Base-by-base conservation (phyloP, 2,797 vertebrate species). In the Syngnathus acus region DNA sequence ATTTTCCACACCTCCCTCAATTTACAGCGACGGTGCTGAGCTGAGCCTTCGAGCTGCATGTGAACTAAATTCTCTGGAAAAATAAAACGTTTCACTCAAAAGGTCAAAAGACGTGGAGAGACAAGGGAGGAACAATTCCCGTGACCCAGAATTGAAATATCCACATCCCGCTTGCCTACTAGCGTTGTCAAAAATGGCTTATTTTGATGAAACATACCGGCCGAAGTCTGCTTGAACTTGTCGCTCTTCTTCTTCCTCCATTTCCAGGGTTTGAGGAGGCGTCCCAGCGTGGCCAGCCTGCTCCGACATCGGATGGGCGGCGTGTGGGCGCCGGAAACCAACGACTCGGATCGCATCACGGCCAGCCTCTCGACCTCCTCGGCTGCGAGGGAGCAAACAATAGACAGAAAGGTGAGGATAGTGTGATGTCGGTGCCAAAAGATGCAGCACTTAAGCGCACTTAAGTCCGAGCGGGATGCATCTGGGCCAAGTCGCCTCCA, bases 241-340 rank as follows among this genome's bases (percentile, higher is more conserved):
- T 99, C 96, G 0, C 96, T 99, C 92, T 98, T 98, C 92, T 96
- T 98, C 94, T 98, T 99, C 87, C 96, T 94, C 97, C 97, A 99
- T 75, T 98, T 98, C 97, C 97, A 99, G 43, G 97, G 97, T 79
- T 98, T 99, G 87, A 99, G 97, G 80, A 99, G 89, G 73, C 95
- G 94, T 55, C 96, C 95, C 3, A 99, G 90, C 65, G 94, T 94
- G 73, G 95, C 94, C 65, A 99, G 95, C 80, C 96, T 97, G 90
- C 96, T 98, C 80, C 95, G 91, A 71, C 92, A 92, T 54, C 95
- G 93, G 74, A 95, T 95, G 1, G 97, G 97, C 14, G 95, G 94
- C 0, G 95, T 98, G 88, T 98, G 97, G 69, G 94, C 92, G 16
- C 95, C 93, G 14, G 95, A 94, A 73, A 97, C 88, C 4, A 96